Conservation (phyloP, 1,140 invertebrate species). For the Lucilia cuprina region DNA sequence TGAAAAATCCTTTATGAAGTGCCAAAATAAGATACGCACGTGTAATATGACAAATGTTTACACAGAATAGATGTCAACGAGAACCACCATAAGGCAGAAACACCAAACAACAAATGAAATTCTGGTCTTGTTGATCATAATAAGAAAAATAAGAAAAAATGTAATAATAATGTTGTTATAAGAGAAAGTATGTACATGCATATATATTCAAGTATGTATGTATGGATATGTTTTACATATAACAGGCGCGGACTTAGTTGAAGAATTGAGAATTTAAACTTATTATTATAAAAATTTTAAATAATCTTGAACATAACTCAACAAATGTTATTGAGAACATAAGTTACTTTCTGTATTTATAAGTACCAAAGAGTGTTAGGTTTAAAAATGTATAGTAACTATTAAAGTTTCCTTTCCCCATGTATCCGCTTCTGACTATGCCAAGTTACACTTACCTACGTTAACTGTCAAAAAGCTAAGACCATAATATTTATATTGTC, state of each 20-base stretch:
- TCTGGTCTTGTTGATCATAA: background rate
- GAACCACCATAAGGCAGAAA: background rate
- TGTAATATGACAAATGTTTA: conserved; percentile 24
- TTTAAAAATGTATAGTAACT: too few species aligned
- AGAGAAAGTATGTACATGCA: background rate
- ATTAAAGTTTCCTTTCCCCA: too few species aligned
- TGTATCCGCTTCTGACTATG: too few species aligned
- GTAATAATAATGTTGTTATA: conserved; percentile 23
- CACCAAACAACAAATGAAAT: background rate
- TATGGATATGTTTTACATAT: too few species aligned
- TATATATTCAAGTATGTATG: background rate
- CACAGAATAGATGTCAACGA: background rate
- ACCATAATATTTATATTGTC: conserved; percentile 32
- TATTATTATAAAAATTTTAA: too few species aligned
- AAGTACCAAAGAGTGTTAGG: too few species aligned
- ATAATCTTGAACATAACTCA: too few species aligned
- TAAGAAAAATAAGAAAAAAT: background rate
- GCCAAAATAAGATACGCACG: conserved; percentile 16
- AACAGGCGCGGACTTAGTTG: too few species aligned
- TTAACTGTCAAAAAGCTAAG: conserved; percentile 30
- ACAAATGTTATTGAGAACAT: too few species aligned
- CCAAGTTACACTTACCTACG: conserved; percentile 9
- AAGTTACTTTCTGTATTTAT: too few species aligned
- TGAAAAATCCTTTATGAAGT: background rate
- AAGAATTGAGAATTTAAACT: too few species aligned